Percentiles rank a stretch among this genome's conserved stretches.
Conservation (phyloP, 2,888 invertebrate species). For the Drosophila stalkeri region DNA sequence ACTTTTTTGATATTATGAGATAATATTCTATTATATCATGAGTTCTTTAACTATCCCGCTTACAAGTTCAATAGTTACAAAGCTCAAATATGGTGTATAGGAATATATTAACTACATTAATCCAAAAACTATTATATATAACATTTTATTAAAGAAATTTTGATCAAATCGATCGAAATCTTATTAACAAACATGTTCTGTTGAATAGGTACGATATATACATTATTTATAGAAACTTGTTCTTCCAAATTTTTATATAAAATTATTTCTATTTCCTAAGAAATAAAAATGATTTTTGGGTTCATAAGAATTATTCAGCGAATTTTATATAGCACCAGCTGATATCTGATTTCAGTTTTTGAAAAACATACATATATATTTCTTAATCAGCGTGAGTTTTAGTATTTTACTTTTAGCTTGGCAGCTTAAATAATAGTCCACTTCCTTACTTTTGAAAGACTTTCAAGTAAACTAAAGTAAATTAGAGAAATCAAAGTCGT, state of each 20-base stretch:
- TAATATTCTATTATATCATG: too few relatives aligned
- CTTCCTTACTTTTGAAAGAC: too few relatives aligned
- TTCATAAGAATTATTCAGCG: not conserved
- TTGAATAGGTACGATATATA: not conserved
- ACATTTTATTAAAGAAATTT: not conserved
- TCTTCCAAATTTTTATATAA: not conserved
- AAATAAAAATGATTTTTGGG: not conserved
- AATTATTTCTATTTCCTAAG: not conserved
- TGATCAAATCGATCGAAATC: not conserved
- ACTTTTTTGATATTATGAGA: too few relatives aligned
- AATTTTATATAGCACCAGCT: not conserved
- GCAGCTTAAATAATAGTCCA: too few relatives aligned
- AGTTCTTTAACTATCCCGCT: too few relatives aligned
- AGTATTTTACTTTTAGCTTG: too few relatives aligned
- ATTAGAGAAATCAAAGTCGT: not conserved
- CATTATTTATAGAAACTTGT: not conserved
- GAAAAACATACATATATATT: not conserved
- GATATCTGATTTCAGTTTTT: not conserved
- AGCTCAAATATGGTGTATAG: not conserved
- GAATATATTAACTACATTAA: not conserved
- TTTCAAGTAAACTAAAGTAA: not conserved
- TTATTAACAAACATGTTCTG: not conserved
- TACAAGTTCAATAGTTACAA: too few relatives aligned
- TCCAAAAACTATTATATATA: not conserved
- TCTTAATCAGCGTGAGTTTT: not conserved